phyloP scores from a whole-genome alignment of 2,113 vertebrate genomes.

The Salvelinus fontinalis region DNA sequence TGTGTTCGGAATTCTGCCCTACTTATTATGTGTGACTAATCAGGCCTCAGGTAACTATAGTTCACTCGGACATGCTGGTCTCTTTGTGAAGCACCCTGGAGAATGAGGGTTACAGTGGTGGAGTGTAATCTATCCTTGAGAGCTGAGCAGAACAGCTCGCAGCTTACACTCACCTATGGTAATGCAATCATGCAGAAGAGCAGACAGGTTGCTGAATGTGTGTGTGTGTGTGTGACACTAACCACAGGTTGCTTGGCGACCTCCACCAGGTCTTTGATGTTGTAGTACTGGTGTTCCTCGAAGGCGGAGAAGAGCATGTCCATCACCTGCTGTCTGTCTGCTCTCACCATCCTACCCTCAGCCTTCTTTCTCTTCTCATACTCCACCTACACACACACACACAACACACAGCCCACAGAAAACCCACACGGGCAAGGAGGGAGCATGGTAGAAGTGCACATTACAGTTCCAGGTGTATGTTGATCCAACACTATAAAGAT shows the following conservation, averaged over 20 bases:
- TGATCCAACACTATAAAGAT: neutral
- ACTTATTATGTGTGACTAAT: too few relatives aligned
- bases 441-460: neutral
- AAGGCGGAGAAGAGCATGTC: constrained; percentile 98
- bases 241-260: constrained; percentile 98
- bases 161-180: constrained; percentile 70
- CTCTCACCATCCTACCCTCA: constrained; percentile 90
- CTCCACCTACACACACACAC: constrained; percentile 76
- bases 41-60: too few relatives aligned
- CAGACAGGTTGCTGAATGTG: neutral
- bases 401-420: neutral
- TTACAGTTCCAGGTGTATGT: too few relatives aligned
- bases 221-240: constrained; percentile 44
- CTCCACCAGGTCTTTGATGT: constrained; percentile 94
- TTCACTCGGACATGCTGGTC: too few relatives aligned
- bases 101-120: too few relatives aligned
- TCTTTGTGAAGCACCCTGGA: too few relatives aligned
- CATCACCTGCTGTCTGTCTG: constrained; percentile 87
- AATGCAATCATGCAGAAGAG: constrained; percentile 67
- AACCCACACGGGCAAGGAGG: neutral
- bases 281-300: constrained; percentile 96
- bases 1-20: too few relatives aligned
- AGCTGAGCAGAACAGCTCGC: neutral
- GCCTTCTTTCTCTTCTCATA: constrained; percentile 93
- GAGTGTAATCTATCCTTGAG: too few relatives aligned